Evolutionary conservation across 2,888 invertebrate species (phyloP), one percentile per base, ranked within the genome.

Genomic region (Amiota communis): DNA sequence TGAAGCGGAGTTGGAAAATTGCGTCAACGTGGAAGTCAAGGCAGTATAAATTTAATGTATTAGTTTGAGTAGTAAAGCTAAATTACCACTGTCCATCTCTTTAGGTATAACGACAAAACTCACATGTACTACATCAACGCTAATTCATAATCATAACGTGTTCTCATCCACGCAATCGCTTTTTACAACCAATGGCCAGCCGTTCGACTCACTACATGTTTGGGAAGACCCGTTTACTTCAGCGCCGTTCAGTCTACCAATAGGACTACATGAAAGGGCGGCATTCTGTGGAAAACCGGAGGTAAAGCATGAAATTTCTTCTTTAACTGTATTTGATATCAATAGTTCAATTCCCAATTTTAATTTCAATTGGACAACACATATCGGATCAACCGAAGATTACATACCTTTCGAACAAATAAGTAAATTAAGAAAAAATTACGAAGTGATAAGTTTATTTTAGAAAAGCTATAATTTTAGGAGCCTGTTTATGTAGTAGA

Each of bases 1-100:
- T 89, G 95, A 95, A 73, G 94, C 93, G 57, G 95, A 96, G 89
- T 95, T 96, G 87, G 95, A 96, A 94, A 94, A 89, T 93, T 95
- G 81, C 90, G 95, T 80, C 91, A 94, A 81, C 94, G 95, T 78
- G 95, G 95, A 56, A 90, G 90, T 83, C 94, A 94, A 89, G 94
- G 93, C 88, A 95, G 95, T 93, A 91, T 92, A 93, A 81, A 53
- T 47, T 70, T 53, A 11, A 69, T n/a, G n/a, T 49, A n/a, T 70
- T 67, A 6, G 48, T 17, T 13, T 51, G 8, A 20, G 47, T 53
- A n/a, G n/a, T 68, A 20, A 9, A 63, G 15, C 65, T 53, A 61
- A 36, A 46, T 51, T 61, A 15, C n/a, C 9, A 46, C 51, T 51
- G 11, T 63, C 49, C 8, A 9, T n/a, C 36, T 17, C 36, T 72